A percentile compares a stretch with the other conserved stretches of the same genome.
Evolutionary conservation across 2,888 invertebrate species (phyloP).

Genomic region (Schizotus pectinicornis): DNA sequence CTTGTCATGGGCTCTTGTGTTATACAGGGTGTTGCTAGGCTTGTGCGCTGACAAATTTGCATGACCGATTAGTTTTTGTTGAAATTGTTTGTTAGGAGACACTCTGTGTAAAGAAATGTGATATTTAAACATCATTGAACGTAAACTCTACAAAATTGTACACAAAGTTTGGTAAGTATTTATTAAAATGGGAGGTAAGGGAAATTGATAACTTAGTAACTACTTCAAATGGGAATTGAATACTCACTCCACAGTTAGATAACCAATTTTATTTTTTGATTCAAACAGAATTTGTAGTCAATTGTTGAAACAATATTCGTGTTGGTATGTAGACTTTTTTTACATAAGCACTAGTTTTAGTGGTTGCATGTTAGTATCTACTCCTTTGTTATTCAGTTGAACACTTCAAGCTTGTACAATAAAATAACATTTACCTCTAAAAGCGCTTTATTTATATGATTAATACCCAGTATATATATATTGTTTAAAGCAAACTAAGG

Average conservation of each 20-base stretch:
- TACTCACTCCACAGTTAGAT: conserved; percentile 9
- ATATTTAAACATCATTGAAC: conserved; percentile 9
- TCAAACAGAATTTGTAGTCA: not conserved
- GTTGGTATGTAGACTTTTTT: conserved; percentile 21
- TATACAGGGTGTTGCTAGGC: conserved; percentile 19
- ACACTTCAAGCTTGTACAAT: conserved; percentile 24
- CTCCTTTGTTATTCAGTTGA: conserved; percentile 16
- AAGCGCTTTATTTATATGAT: conserved; percentile 6
- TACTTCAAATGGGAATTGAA: not conserved
- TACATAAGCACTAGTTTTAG: conserved; percentile 21
- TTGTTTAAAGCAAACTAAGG: conserved; percentile 5
- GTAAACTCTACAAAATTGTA: conserved; percentile 1
- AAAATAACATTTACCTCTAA: conserved; percentile 21
- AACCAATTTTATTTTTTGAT: conserved; percentile 5
- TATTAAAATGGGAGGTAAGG: conserved; percentile 1
- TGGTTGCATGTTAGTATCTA: conserved; percentile 24
- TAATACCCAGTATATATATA: not conserved
- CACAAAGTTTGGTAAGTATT: conserved; percentile 2
- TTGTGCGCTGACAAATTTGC: conserved; percentile 12
- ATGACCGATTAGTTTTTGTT: conserved; percentile 3
- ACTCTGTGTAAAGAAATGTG: conserved; percentile 13
- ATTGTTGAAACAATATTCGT: not conserved
- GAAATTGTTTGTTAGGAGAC: not conserved
- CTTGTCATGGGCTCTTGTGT: conserved; percentile 23
- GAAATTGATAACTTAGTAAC: not conserved